Percentiles rank a stretch among this genome's conserved stretches.
These are phyloP conservation scores for Unio delphinus DNA, from an alignment of 2,888 invertebrate species.

Conservation along the genomic window DNA sequence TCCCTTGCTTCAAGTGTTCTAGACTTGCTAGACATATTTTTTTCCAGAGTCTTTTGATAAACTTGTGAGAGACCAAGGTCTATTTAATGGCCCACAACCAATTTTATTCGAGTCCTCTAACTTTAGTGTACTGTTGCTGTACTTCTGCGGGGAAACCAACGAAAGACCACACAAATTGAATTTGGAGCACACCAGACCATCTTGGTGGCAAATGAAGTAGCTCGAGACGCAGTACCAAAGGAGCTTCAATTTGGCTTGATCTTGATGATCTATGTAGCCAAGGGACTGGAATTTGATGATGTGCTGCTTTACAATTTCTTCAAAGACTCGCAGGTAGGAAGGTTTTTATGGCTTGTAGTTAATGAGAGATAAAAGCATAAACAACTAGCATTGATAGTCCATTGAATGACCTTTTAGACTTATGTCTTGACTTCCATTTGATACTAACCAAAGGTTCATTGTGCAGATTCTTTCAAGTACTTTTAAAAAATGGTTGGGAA, in stretches of 20 bases:
- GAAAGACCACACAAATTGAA: conserved; percentile 63
- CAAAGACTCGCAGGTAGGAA: too few relatives aligned
- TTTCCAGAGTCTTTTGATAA: conserved; percentile 66
- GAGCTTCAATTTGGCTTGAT: conserved; percentile 59
- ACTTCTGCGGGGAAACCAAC: conserved; percentile 49
- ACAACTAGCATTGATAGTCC: too few relatives aligned
- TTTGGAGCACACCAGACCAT: conserved; percentile 68
- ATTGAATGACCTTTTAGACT: too few relatives aligned
- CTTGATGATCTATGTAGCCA: conserved; percentile 60
- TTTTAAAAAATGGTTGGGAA: too few relatives aligned
- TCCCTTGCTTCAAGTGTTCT: conserved; percentile 59
- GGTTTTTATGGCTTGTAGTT: too few relatives aligned
- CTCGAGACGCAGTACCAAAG: conserved; percentile 54
- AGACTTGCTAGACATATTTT: conserved; percentile 56
- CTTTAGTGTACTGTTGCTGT: conserved; percentile 44
- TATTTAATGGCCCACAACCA: conserved; percentile 62
- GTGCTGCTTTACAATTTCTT: too few relatives aligned
- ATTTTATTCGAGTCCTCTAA: conserved; percentile 62
- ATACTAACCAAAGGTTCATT: too few relatives aligned
- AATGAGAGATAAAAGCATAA: too few relatives aligned
- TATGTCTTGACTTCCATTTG: too few relatives aligned
- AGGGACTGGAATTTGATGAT: too few relatives aligned
- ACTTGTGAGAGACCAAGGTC: conserved; percentile 59
- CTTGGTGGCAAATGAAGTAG: conserved; percentile 60
- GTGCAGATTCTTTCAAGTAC: too few relatives aligned